Evolutionary conservation across 2,888 invertebrate genomes (phyloP).

Genomic region (Lamellibrachia columna): DNA sequence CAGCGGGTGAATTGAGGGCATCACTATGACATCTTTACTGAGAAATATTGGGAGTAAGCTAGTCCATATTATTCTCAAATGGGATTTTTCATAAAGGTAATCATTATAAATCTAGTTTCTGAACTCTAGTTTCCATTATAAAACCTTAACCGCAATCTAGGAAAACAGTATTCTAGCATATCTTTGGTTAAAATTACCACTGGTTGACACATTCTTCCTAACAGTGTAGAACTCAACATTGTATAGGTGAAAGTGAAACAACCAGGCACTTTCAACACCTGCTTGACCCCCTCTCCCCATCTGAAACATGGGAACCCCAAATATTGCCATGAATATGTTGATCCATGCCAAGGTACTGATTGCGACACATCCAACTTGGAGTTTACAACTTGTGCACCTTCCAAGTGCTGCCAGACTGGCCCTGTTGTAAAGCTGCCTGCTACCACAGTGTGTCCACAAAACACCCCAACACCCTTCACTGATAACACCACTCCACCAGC

Average conservation of each 20-base stretch:
- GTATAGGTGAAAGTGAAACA: too few species aligned
- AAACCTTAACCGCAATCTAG: too few species aligned
- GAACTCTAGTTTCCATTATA: too few species aligned
- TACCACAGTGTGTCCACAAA: constrained; percentile 11
- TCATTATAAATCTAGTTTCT: too few species aligned
- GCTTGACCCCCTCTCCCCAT: neutral
- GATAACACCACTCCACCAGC: neutral
- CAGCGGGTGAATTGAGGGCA: too few species aligned
- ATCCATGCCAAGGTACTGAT: neutral
- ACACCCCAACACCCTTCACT: neutral
- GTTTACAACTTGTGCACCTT: neutral
- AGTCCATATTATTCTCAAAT: too few species aligned
- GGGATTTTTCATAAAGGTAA: too few species aligned
- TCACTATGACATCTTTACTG: too few species aligned
- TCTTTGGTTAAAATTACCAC: too few species aligned
- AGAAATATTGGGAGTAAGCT: too few species aligned
- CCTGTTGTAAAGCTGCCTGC: neutral
- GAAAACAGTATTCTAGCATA: too few species aligned
- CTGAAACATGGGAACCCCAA: neutral
- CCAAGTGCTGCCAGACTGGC: neutral
- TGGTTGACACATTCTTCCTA: too few species aligned
- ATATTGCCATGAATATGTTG: neutral
- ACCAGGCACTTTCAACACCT: neutral
- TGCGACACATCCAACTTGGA: neutral
- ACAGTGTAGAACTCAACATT: neutral